Base-by-base conservation (phyloP, 2,113 vertebrate genomes). In the Rostratula benghalensis region DNA sequence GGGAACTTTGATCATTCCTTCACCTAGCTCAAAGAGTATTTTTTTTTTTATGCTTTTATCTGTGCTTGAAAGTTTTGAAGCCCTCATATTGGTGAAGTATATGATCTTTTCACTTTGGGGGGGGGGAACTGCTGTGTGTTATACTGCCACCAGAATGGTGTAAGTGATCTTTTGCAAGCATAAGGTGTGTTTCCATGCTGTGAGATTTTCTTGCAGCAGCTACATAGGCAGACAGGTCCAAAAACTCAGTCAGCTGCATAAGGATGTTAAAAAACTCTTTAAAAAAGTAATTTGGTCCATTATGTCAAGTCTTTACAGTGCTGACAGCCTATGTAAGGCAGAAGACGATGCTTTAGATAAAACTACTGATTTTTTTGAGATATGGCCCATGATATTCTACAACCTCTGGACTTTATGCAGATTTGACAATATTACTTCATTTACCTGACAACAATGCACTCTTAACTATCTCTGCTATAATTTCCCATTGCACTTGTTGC, bases 1-100 rank as follows among this genome's bases (percentile, higher is more conserved):
- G 70, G 33, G 69, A 96, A 88, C 87, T 95, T 96, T 96, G 94
- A 96, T 97, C 90, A 96, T 95, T 91, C 63, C 70, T 93, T 93
- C 68, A 91, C 65, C 75, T 59, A 65, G 45, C 89, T 93, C 92
- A 94, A 94, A 94, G 89, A 88, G 24, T 48, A 20, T 17, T 83
- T 81, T 77, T 86, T 71, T 87, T 64, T 86, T 73, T 85, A 13
- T 64, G 80, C 83, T 94, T 96, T 95, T 83, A 95, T 95, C 92
- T 96, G n/a, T 76, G 54, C 50, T 79, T 79, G 80, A 85, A 96
- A 79, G 53, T 97, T 89, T 57, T 83, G 73, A 91, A 89, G 70
- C 35, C 65, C 74, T 73, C 12, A 1, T 65, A 27, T 65, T 60
- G 41, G 77, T 87, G 61, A 93, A 78, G 74, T 77, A 46, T 79